Conservation (phyloP, 1,140 invertebrate species). For the Drosophila kikkawai region DNA sequence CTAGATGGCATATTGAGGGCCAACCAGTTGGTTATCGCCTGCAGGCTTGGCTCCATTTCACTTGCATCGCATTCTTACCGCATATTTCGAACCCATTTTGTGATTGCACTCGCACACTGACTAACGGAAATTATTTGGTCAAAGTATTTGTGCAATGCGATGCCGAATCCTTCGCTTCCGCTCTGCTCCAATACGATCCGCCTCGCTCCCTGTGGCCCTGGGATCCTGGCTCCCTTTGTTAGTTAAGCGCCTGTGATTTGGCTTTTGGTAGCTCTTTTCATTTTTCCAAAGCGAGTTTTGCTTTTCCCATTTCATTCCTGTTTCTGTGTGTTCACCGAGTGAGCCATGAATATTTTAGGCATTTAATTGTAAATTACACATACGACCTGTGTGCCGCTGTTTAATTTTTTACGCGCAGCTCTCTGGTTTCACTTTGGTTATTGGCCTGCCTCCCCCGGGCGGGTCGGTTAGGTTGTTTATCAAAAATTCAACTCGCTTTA, state of each 20-base stretch:
- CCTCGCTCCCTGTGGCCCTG: constrained; percentile 4
- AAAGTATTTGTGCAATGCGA: constrained; percentile 69
- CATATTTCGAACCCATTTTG: constrained; percentile 65
- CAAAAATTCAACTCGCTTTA: constrained; percentile 51
- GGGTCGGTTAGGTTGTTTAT: constrained; percentile 29
- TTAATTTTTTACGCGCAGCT: constrained; percentile 67
- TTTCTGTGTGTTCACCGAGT: constrained; percentile 6
- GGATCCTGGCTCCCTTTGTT: constrained; percentile 34
- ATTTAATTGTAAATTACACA: constrained; percentile 82
- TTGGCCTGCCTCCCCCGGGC: constrained; percentile 63
- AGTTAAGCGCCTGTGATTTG: constrained; percentile 59
- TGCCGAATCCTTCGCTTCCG: neutral
- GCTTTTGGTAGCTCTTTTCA: constrained; percentile 27
- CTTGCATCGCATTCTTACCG: constrained; percentile 70
- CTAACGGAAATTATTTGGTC: constrained; percentile 64
- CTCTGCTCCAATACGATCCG: neutral
- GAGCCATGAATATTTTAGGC: constrained; percentile 73
- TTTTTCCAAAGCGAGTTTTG: constrained; percentile 53
- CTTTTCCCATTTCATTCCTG: constrained; percentile 29
- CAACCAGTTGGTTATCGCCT: constrained; percentile 11
- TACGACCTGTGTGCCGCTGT: constrained; percentile 72
- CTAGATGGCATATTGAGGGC: constrained; percentile 61
- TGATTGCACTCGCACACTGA: constrained; percentile 66
- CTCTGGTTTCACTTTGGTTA: constrained; percentile 52
- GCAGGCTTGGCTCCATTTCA: constrained; percentile 55